Evolutionary conservation across 2,797 vertebrate genomes (phyloP).

Genomic region (Poecilia picta): DNA sequence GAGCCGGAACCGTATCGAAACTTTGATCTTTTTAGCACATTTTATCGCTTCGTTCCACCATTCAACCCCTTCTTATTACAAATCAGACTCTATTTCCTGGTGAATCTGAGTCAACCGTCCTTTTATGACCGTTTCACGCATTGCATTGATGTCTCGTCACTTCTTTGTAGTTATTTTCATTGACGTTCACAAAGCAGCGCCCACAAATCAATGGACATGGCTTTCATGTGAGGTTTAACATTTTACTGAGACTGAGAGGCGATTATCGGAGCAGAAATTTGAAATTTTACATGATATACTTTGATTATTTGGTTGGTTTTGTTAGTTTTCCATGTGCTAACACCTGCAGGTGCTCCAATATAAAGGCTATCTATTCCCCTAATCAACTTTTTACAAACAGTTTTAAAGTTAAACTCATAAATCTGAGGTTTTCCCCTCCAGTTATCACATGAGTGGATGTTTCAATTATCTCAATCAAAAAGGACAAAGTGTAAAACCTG

Average conservation of each 20-base stretch:
- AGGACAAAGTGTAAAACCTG: conserved; percentile 44
- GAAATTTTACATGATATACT: background rate
- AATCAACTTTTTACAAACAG: background rate
- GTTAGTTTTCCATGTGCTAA: background rate
- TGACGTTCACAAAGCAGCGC: background rate
- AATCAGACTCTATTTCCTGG: background rate
- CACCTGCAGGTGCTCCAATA: background rate
- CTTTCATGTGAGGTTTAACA: background rate
- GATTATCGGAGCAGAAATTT: background rate
- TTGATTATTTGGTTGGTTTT: background rate
- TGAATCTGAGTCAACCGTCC: background rate
- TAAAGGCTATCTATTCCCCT: background rate
- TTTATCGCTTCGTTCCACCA: background rate
- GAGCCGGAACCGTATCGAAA: background rate
- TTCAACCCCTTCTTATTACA: background rate
- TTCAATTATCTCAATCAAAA: conserved; percentile 57
- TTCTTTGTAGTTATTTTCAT: conserved; percentile 7
- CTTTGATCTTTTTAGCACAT: background rate
- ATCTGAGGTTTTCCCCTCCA: conserved; percentile 15
- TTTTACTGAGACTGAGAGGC: background rate
- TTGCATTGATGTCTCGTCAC: background rate
- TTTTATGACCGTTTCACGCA: background rate
- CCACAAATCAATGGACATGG: conserved; percentile 5
- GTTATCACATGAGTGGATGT: conserved; percentile 33
- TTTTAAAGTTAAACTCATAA: background rate